A percentile compares a stretch with the other conserved stretches of the same genome.
phyloP scores from a whole-genome alignment of 2,888 invertebrate species.

The Ischnura elegans region DNA sequence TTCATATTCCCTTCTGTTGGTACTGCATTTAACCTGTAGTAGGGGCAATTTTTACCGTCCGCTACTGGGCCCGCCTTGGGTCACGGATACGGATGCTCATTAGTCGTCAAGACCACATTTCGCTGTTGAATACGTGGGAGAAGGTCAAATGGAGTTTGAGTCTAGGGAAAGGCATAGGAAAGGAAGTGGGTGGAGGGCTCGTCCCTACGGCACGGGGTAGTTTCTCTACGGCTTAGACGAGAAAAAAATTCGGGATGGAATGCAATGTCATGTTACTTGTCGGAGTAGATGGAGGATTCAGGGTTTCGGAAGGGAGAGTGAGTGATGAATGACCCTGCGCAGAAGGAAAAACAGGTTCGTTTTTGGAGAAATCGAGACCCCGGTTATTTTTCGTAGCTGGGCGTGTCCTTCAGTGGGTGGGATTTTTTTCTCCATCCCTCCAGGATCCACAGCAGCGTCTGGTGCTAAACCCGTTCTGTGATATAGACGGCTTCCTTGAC shows the following conservation, averaged over 20 bases:
- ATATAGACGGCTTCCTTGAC: neutral
- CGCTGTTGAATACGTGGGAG: no score
- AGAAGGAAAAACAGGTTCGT: neutral
- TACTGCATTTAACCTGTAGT: neutral
- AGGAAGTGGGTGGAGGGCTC: neutral
- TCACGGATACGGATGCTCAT: neutral
- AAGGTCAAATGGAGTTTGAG: neutral
- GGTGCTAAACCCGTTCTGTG: neutral
- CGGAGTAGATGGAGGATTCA: neutral
- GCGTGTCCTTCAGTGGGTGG: neutral
- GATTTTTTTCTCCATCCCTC: neutral
- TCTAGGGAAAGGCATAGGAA: neutral
- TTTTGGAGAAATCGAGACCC: neutral
- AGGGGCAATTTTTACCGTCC: neutral
- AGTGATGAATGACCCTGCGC: neutral
- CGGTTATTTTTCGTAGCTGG: neutral
- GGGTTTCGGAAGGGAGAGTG: neutral
- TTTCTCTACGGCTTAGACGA: neutral
- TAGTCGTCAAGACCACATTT: constrained; percentile 18
- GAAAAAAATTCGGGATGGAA: neutral
- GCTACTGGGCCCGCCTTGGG: neutral
- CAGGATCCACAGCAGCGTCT: no score
- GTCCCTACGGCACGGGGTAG: neutral
- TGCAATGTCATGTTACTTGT: constrained; percentile 11
- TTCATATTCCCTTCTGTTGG: neutral